phyloP scores from a whole-genome alignment of 2,113 vertebrate genomes.

The Aythya baeri region DNA sequence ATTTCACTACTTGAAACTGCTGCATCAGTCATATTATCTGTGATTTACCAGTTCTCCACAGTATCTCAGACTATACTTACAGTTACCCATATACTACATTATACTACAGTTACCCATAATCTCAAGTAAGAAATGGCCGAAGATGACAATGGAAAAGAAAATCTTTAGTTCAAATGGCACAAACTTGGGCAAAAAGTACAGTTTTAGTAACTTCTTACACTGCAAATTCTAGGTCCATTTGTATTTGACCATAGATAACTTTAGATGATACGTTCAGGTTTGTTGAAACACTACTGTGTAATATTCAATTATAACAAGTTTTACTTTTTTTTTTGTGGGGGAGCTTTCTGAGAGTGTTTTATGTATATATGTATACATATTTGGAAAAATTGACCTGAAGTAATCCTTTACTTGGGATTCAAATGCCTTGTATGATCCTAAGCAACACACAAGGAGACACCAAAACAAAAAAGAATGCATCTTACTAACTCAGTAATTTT shows the following conservation, averaged over 20 bases:
- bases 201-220: background rate
- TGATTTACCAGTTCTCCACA: rapidly evolving
- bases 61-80: background rate
- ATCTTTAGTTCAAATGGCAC: rapidly evolving
- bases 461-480: background rate
- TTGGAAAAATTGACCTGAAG: background rate
- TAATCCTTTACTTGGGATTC: background rate
- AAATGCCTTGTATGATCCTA: background rate
- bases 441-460: background rate
- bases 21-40: background rate
- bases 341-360: background rate
- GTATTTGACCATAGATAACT: background rate
- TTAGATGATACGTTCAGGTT: background rate
- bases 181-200: background rate
- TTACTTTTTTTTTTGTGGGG: background rate
- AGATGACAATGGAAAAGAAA: background rate
- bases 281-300: background rate
- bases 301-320: background rate
- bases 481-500: background rate
- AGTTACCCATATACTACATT: background rate
- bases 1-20: background rate
- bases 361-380: rapidly evolving
- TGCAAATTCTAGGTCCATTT: background rate
- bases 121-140: background rate
- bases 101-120: background rate